phyloP scores from a whole-genome alignment of 2,797 vertebrate genomes.

The Myioborus miniatus region DNA sequence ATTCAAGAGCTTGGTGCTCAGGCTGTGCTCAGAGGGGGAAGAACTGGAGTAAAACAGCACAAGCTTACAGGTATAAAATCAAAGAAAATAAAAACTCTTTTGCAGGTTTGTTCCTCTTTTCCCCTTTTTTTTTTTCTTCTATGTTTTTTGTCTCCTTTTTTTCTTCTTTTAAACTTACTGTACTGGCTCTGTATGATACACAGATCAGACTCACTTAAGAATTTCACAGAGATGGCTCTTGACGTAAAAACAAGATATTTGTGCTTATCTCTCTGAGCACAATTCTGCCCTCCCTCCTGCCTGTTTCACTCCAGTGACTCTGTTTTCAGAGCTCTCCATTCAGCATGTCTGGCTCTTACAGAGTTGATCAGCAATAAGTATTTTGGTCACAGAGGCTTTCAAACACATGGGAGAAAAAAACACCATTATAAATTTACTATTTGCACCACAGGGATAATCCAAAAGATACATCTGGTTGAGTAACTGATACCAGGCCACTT shows the following conservation, averaged over 20 bases:
- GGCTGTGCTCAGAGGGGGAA: neutral
- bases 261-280: neutral
- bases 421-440: fast-evolving
- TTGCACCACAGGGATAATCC: neutral
- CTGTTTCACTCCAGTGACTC: neutral
- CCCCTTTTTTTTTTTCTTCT: fast-evolving
- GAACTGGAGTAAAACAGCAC: neutral
- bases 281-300: neutral
- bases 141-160: neutral
- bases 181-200: neutral
- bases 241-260: fast-evolving
- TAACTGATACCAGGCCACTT: neutral
- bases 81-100: neutral
- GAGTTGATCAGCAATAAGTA: neutral
- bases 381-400: neutral
- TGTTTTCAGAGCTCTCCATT: neutral
- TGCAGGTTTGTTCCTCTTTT: fast-evolving
- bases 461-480: fast-evolving
- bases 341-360: neutral
- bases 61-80: neutral
- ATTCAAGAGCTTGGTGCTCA: neutral
- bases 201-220: neutral
- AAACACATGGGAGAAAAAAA: neutral
- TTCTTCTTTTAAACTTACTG: neutral
- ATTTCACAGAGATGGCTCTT: neutral